Base-by-base conservation (phyloP, 2,888 invertebrate species). In the Pherbina coryleti region DNA sequence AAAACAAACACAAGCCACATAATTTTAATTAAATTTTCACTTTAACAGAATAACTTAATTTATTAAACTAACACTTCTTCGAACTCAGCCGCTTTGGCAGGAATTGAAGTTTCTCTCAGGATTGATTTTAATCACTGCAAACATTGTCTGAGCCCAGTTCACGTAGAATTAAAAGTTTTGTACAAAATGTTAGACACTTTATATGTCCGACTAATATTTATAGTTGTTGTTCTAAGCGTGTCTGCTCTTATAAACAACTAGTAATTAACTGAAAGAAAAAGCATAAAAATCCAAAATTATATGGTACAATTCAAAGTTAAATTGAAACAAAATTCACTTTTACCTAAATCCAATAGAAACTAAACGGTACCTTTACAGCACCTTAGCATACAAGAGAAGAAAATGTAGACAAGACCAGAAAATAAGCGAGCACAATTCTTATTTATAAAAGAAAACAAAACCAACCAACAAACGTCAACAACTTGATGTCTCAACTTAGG, bases 121-220 rank as follows among this genome's bases (percentile, higher is more conserved):
- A 22, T 60, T 60, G 55, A 55, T 55, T 9, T 55, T 1, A 5
- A 22, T 2, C 55, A 55, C 8, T 14, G 17, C 34, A 49, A 37
- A 74, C 79, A 76, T 79, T 72, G 64, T 79, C 73, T 76, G 73
- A 71, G 71, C 78, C 76, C 25, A 75, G 79, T 80, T 81, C 70
- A 67, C 55, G 37, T 49, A 67, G 73, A 79, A 82, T 77, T 80
- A 80, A 84, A 80, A 80, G 74, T 80, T 81, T 84, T 84, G 82
- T 81, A 77, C 53, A 14, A 77, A 78, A 44, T 78, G 76, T 76
- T 85, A 82, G 80, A 83, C 79, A 82, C 79, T 84, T 86, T 86
- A 86, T 85, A 81, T 82, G 79, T 66, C 37, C 19, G 19, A 53
- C 17, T 19, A 19, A 37, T 44, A 64, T 72, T 31, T 69, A n/a